Conservation (phyloP, 2,888 invertebrate genomes). For the Chaitophorus viminalis region DNA sequence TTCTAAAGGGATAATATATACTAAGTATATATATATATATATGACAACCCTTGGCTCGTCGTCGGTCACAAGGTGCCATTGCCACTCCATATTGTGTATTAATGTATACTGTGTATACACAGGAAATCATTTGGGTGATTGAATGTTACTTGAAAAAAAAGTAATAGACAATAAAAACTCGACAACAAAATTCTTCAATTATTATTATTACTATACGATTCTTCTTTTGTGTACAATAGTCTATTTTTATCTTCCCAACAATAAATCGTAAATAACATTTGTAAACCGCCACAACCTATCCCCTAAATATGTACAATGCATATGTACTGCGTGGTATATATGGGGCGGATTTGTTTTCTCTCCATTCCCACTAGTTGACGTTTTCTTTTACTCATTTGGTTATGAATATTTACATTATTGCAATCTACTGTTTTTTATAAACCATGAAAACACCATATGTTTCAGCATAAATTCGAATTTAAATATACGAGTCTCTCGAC, state of each 20-base stretch:
- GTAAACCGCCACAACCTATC: not conserved
- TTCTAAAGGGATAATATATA: no score
- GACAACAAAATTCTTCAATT: not conserved
- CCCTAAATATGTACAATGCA: not conserved
- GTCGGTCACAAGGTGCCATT: not conserved
- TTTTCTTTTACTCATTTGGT: not conserved
- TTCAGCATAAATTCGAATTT: not conserved
- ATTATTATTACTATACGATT: not conserved
- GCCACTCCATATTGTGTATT: not conserved
- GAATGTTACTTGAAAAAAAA: not conserved
- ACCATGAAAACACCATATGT: not conserved
- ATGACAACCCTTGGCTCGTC: not conserved
- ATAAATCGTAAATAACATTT: not conserved
- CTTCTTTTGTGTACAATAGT: not conserved
- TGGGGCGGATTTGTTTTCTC: not conserved
- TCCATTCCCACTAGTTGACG: not conserved
- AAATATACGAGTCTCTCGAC: not conserved
- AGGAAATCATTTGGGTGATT: not conserved
- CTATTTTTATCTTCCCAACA: not conserved
- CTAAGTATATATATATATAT: no score
- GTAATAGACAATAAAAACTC: not conserved
- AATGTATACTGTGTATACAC: not conserved
- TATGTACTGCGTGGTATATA: not conserved
- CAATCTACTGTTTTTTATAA: not conserved
- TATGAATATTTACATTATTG: not conserved